Evolutionary conservation across 1,140 invertebrate species (phyloP), one percentile per base, ranked within the genome.

Genomic region (Cydia pomonella): DNA sequence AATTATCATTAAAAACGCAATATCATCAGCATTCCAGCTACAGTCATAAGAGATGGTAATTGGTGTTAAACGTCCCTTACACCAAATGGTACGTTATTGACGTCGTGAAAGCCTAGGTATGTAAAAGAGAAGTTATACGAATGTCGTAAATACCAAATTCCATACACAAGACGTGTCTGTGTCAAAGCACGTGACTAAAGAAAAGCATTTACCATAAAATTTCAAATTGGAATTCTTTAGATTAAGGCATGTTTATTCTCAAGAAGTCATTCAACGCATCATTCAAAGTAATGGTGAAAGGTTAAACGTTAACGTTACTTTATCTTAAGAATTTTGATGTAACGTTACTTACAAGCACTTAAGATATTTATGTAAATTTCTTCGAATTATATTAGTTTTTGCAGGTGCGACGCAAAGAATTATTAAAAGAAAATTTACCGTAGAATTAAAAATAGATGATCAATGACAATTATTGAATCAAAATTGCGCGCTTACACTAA

Each of bases 241-340:
- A 69, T 69, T 69, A 69, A 69, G 29, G 29, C n/a, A 38, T 64
- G 27, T 33, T 69, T 69, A 69, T 69, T 33, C 29, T 69, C n/a
- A 38, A 38, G 16, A 38, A 29, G 27, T 69, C 63, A 33, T 69
- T 33, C 64, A 16, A 69, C 29, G 64, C 29, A 38, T 33, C 64
- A 38, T 33, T 38, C 29, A 69, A 69, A 69, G 29, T 23, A 59
- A 59, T 23, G 18, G 18, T 59, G 9, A 23, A 59, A 59, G 53
- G 53, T 59, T 59, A 59, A 59, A 59, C 53, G 53, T 23, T 59
- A 59, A 59, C 29, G 64, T 33, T 18, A 38, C 16, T 69, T 69
- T 69, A 69, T 69, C 64, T 69, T 7, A 69, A 38, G 64, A 69
- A 69, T 38, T 69, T 69, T 69, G 29, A 38, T 69, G 16, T 69